Conservation (phyloP, 2,888 invertebrate genomes). For the Stenoptilia bipunctidactyla region DNA sequence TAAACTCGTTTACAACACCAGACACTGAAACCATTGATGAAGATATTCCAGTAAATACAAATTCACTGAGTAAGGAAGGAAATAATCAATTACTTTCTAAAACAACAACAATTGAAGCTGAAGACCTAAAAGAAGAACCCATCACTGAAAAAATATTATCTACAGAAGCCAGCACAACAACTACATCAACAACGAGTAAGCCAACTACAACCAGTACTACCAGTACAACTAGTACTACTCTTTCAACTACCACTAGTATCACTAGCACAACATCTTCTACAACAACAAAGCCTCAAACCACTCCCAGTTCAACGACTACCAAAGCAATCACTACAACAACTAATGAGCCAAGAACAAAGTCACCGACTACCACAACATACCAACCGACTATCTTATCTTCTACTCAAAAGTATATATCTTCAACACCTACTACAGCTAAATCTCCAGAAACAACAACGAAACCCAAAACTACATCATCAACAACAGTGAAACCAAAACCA, state of each 20-base stretch:
- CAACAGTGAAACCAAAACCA: conserved; percentile 15
- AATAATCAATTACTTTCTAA: conserved; percentile 26
- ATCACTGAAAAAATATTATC: conserved; percentile 20
- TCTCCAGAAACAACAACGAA: conserved; percentile 13
- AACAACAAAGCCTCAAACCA: conserved; percentile 18
- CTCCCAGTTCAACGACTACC: conserved; percentile 18
- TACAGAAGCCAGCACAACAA: conserved; percentile 13
- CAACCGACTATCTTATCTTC: background rate
- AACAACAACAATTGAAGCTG: conserved; percentile 22
- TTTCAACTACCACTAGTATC: conserved; percentile 18
- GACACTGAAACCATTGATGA: conserved; percentile 54
- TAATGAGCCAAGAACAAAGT: conserved; percentile 7
- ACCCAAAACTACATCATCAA: conserved; percentile 13
- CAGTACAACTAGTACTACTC: conserved; percentile 13
- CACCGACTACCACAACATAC: conserved; percentile 10
- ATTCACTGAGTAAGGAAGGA: conserved; percentile 41
- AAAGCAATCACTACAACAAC: conserved; percentile 16
- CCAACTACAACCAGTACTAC: conserved; percentile 18
- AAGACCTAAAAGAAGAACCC: conserved; percentile 14
- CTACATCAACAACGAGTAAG: conserved; percentile 10
- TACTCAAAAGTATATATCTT: background rate
- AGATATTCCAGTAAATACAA: conserved; percentile 27
- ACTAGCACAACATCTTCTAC: conserved; percentile 19
- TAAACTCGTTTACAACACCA: conserved; percentile 42
- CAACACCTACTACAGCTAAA: conserved; percentile 8